Evolutionary conservation across 2,113 vertebrate genomes (phyloP).

Genomic region (Nansenia antarctica): DNA sequence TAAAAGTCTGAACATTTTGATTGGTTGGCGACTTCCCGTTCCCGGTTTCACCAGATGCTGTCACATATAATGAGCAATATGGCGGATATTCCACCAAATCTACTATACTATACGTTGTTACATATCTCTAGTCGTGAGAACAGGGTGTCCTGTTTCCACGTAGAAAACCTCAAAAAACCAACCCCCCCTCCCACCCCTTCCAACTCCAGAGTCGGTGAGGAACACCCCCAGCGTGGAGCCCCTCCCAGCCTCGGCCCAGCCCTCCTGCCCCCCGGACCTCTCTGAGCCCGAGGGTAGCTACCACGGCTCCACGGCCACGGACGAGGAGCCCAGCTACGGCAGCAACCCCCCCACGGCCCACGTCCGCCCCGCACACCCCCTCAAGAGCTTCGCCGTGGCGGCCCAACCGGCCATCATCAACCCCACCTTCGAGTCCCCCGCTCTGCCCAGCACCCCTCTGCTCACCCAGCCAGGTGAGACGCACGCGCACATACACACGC

Average conservation of each 20-base stretch:
- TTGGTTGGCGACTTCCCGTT: too few relatives aligned
- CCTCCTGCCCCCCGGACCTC: conserved; percentile 83
- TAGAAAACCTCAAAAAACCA: too few relatives aligned
- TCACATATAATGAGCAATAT: too few relatives aligned
- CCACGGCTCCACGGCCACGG: conserved; percentile 80
- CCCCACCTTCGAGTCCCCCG: conserved; percentile 78
- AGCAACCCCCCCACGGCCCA: conserved; percentile 84
- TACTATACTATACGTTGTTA: too few relatives aligned
- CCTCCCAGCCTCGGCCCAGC: conserved; percentile 82
- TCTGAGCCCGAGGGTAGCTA: conserved; percentile 87
- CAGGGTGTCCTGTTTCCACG: too few relatives aligned
- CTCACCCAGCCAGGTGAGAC: conserved; percentile 88
- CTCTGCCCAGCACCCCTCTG: conserved; percentile 89
- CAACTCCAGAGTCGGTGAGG: conserved; percentile 85
- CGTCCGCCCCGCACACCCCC: conserved; percentile 87
- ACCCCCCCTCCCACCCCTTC: neutral
- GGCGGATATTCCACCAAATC: too few relatives aligned
- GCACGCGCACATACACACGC: neutral
- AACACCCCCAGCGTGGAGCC: conserved; percentile 93
- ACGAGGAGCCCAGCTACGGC: conserved; percentile 87
- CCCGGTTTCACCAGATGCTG: too few relatives aligned
- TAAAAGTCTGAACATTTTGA: too few relatives aligned
- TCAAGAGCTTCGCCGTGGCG: conserved; percentile 97
- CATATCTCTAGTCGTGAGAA: too few relatives aligned
- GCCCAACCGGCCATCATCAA: conserved; percentile 83